Evolutionary conservation across 1,140 invertebrate species (phyloP).

Genomic region (Heliconius congener): DNA sequence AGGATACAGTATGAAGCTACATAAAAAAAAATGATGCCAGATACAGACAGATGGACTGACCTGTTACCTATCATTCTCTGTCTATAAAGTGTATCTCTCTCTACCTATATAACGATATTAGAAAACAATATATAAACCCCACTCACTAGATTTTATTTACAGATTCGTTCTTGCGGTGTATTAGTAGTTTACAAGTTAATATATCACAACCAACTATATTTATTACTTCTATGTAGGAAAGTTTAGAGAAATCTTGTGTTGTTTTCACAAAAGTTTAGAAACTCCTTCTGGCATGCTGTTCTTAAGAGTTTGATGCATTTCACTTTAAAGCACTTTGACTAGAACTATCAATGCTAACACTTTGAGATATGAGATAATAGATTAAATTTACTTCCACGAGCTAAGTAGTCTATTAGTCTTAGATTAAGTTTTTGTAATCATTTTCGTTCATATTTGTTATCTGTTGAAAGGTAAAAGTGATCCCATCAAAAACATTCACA

Average conservation of each 20-base stretch:
- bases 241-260: conserved; percentile 12
- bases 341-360: conserved; percentile 10
- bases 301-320: conserved; percentile 9
- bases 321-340: conserved; percentile 8
- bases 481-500: too few species aligned
- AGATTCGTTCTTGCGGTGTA: not conserved
- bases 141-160: not conserved
- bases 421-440: not conserved
- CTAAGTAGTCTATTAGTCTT: not conserved
- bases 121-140: not conserved
- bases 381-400: not conserved
- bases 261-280: conserved; percentile 12
- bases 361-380: not conserved
- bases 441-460: not conserved
- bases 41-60: too few species aligned
- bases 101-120: not conserved
- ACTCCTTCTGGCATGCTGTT: conserved; percentile 9
- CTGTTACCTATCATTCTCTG: too few species aligned
- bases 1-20: too few species aligned
- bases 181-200: conserved; percentile 1
- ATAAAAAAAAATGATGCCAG: too few species aligned
- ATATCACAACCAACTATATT: conserved; percentile 9
- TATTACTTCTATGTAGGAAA: not conserved
- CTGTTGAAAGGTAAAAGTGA: too few species aligned
- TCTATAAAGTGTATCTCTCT: too few species aligned